Conservation (phyloP, 1,140 invertebrate genomes). For the Acromyrmex charruanus region DNA sequence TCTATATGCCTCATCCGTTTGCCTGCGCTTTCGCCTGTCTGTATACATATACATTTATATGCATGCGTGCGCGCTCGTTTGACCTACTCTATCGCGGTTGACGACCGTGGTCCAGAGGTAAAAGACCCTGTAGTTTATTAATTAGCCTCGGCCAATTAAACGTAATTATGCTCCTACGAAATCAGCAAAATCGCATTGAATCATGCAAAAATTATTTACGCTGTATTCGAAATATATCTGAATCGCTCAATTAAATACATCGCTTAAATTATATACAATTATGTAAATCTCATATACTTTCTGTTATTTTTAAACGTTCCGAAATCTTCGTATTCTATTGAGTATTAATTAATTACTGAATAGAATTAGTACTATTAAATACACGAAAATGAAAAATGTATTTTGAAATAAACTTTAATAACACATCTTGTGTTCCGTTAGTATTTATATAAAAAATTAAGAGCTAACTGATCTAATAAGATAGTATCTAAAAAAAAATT, state of each 20-base stretch:
- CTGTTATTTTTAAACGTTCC: not conserved
- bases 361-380: not conserved
- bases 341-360: not conserved
- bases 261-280: not conserved
- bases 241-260: not conserved
- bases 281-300: not conserved
- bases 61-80: slow-evolving; percentile 41
- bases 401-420: not conserved
- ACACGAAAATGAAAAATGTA: not conserved
- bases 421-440: not conserved
- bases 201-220: slow-evolving; percentile 36
- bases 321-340: not conserved
- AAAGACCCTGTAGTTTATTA: slow-evolving; percentile 70
- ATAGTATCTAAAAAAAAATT: slow-evolving; percentile 15
- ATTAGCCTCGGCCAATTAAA: slow-evolving; percentile 62
- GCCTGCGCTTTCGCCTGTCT: not conserved
- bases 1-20: not conserved
- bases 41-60: slow-evolving; percentile 28
- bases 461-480: not conserved
- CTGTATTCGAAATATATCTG: not conserved
- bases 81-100: slow-evolving; percentile 50
- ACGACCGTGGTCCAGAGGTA: slow-evolving; percentile 42
- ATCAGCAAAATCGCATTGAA: slow-evolving; percentile 47
- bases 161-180: slow-evolving; percentile 58
- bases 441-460: slow-evolving; percentile 25